These are phyloP conservation scores for Monopterus albus DNA, from an alignment of 2,113 vertebrate species.

Conservation along the genomic window DNA sequence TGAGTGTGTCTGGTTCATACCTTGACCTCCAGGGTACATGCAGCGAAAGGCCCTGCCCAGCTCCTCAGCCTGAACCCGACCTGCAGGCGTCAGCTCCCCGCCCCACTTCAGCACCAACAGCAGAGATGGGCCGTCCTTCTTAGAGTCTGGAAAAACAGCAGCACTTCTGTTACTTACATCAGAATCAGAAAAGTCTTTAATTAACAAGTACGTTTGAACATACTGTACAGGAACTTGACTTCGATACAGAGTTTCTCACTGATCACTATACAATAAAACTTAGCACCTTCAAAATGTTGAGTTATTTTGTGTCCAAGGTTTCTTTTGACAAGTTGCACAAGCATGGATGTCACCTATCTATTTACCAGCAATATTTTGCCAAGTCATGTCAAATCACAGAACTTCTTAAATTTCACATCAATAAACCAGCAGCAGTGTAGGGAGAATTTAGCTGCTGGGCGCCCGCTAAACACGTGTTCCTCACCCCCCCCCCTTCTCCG, in stretches of 20 bases:
- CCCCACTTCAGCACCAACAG: conserved; percentile 96
- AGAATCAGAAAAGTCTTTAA: no score
- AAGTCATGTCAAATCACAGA: background rate
- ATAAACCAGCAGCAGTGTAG: no score
- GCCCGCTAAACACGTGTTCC: no score
- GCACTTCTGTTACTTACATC: background rate
- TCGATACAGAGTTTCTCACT: no score
- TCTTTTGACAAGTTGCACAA: background rate
- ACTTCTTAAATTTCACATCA: background rate
- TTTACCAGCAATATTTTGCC: no score
- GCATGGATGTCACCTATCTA: background rate
- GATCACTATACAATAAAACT: no score
- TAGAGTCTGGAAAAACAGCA: conserved; percentile 79
- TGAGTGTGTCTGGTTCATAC: conserved; percentile 72
- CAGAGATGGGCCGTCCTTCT: conserved; percentile 86
- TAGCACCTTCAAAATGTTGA: no score
- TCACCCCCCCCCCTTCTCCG: no score
- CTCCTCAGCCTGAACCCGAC: conserved; percentile 95
- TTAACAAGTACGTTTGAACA: no score
- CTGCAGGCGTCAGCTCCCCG: conserved; percentile 94
- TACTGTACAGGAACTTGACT: no score
- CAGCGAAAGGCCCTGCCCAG: conserved; percentile 96
- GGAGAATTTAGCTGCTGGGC: no score
- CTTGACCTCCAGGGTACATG: conserved; percentile 99
- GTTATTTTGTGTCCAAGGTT: no score